Evolutionary conservation across 2,113 vertebrate species (phyloP).

Genomic region (Anhinga anhinga): DNA sequence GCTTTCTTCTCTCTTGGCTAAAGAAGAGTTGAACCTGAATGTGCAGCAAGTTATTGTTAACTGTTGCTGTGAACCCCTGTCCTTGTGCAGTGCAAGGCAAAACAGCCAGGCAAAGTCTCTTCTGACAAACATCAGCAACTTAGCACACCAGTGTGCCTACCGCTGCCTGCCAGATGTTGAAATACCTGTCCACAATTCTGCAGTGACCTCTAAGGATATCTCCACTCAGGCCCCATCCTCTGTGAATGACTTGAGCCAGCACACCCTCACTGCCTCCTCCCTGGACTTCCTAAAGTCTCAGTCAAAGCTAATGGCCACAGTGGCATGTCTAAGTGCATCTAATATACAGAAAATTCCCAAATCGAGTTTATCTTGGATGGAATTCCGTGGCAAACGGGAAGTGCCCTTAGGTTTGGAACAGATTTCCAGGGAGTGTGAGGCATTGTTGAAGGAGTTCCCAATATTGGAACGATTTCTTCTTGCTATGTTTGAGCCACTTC

Average conservation of each 20-base stretch:
- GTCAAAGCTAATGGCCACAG: conserved; percentile 79
- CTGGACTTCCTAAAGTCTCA: conserved; percentile 88
- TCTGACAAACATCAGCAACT: conserved; percentile 62
- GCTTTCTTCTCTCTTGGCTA: conserved; percentile 82
- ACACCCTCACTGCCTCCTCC: conserved; percentile 84
- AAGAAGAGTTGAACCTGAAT: conserved; percentile 82
- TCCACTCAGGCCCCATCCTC: conserved; percentile 23
- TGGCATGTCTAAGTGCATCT: conserved; percentile 84
- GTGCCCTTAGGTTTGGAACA: conserved; percentile 82
- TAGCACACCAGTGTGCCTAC: conserved; percentile 75
- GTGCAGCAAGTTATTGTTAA: conserved; percentile 88
- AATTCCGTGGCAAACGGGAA: conserved; percentile 87
- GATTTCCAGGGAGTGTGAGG: conserved; percentile 83
- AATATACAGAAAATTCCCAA: conserved; percentile 72
- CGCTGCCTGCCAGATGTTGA: conserved; percentile 70
- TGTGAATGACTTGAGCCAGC: conserved; percentile 55
- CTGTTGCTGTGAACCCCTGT: conserved; percentile 87
- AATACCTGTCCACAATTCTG: conserved; percentile 16
- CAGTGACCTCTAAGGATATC: conserved; percentile 11
- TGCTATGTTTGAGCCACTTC: conserved; percentile 81
- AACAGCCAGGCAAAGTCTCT: conserved; percentile 65
- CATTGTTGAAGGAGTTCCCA: conserved; percentile 84
- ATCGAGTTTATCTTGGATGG: conserved; percentile 81
- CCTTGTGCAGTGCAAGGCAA: conserved; percentile 72
- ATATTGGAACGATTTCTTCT: conserved; percentile 79